Conservation (phyloP, 2,888 invertebrate genomes). For the Ischnura elegans region DNA sequence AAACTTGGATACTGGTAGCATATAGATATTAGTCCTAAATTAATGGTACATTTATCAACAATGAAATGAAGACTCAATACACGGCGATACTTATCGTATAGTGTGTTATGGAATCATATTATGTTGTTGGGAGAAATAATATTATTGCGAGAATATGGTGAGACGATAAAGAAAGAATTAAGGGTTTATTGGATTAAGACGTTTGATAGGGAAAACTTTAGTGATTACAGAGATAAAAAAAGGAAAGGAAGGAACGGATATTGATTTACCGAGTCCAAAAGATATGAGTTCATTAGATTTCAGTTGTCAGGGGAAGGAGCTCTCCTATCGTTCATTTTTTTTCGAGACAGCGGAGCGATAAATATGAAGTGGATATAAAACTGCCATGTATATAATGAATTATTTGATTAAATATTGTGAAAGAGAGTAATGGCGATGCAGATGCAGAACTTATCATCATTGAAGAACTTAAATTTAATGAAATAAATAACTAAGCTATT, state of each 20-base stretch:
- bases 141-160: neutral
- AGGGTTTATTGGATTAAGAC: too few relatives aligned
- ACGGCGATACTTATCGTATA: neutral
- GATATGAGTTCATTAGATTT: neutral
- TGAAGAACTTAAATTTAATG: too few relatives aligned
- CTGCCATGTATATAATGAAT: too few relatives aligned
- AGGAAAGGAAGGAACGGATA: neutral
- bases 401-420: too few relatives aligned
- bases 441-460: neutral
- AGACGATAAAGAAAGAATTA: neutral
- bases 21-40: too few relatives aligned
- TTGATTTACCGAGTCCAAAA: neutral
- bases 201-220: neutral
- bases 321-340: neutral
- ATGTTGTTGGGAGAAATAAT: too few relatives aligned
- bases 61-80: neutral
- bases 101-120: neutral
- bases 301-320: neutral
- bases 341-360: neutral
- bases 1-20: too few relatives aligned
- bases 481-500: too few relatives aligned
- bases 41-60: neutral
- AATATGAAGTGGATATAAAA: neutral
- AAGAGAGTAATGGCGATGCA: neutral
- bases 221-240: neutral